These are phyloP conservation scores for Melanophora roralis DNA, from an alignment of 2,888 invertebrate genomes.

Conservation along the genomic window DNA sequence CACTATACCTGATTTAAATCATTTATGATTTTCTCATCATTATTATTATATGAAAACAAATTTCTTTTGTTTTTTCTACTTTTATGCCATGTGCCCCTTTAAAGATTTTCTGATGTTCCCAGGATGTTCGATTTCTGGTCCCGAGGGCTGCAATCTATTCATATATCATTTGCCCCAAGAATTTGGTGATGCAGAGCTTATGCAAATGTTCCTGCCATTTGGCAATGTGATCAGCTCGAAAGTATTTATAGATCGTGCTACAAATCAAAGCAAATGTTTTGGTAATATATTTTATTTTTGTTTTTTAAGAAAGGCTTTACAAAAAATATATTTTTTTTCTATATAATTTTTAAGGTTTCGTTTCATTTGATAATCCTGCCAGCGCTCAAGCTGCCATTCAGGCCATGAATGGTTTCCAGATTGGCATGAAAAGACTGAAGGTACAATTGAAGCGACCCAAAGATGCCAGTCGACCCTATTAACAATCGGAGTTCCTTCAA, in stretches of 20 bases:
- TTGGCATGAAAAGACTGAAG: slow-evolving; percentile 99
- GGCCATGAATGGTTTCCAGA: slow-evolving; percentile 99
- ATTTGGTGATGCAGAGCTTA: slow-evolving; percentile 98
- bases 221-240: slow-evolving; percentile 99
- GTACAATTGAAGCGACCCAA: slow-evolving; percentile 99
- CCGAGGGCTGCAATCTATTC: slow-evolving; percentile 99
- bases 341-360: slow-evolving; percentile 87
- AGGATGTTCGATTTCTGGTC: slow-evolving; percentile 98
- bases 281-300: slow-evolving; percentile 80
- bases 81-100: slow-evolving; percentile 79
- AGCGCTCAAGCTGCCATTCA: slow-evolving; percentile 99
- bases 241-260: slow-evolving; percentile 99
- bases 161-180: slow-evolving; percentile 99
- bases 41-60: slow-evolving; percentile 54
- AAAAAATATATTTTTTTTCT: background rate
- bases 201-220: slow-evolving; percentile 99
- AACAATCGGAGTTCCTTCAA: slow-evolving; percentile 81
- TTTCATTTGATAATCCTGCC: slow-evolving; percentile 99
- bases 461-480: slow-evolving; percentile 98
- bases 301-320: background rate
- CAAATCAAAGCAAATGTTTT: slow-evolving; percentile 99
- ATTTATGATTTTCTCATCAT: slow-evolving; percentile 60
- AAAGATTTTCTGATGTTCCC: slow-evolving; percentile 85
- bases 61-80: slow-evolving; percentile 59
- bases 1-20: slow-evolving; percentile 31